These are phyloP conservation scores for Gonioctena quinquepunctata DNA, from an alignment of 1,140 invertebrate species.

Conservation along the genomic window DNA sequence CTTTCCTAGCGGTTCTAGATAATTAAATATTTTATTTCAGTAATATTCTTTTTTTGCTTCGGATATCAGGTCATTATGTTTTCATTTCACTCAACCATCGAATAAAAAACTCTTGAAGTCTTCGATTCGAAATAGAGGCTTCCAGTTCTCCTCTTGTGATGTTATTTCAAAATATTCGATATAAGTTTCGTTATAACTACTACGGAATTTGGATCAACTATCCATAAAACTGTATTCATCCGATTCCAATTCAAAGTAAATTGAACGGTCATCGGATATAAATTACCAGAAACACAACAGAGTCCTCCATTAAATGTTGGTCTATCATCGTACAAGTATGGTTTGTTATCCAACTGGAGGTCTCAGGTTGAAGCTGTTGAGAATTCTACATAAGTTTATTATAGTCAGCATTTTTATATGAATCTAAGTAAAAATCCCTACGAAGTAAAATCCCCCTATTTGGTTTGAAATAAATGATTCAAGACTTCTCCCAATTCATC, in stretches of 20 bases:
- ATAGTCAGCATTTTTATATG: too few relatives aligned
- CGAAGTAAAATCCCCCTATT: background rate
- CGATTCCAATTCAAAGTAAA: too few relatives aligned
- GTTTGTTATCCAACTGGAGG: too few relatives aligned
- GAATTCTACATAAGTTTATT: background rate
- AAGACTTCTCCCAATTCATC: too few relatives aligned
- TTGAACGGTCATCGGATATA: background rate
- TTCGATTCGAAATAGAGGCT: background rate
- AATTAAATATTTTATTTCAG: too few relatives aligned
- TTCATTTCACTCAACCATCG: background rate
- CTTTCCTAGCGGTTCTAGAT: background rate
- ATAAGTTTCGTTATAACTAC: background rate
- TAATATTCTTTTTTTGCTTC: too few relatives aligned
- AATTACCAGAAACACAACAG: background rate
- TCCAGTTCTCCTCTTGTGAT: too few relatives aligned
- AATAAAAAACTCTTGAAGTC: background rate
- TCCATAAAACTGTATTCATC: background rate
- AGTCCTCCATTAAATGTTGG: background rate
- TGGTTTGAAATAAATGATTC: background rate
- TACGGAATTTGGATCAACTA: background rate
- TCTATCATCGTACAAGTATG: background rate
- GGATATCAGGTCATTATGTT: too few relatives aligned
- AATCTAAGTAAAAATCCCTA: background rate
- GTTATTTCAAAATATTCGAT: background rate
- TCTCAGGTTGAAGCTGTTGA: too few relatives aligned